phyloP scores from a whole-genome alignment of 2,888 invertebrate genomes.

The Brenthis hecate region DNA sequence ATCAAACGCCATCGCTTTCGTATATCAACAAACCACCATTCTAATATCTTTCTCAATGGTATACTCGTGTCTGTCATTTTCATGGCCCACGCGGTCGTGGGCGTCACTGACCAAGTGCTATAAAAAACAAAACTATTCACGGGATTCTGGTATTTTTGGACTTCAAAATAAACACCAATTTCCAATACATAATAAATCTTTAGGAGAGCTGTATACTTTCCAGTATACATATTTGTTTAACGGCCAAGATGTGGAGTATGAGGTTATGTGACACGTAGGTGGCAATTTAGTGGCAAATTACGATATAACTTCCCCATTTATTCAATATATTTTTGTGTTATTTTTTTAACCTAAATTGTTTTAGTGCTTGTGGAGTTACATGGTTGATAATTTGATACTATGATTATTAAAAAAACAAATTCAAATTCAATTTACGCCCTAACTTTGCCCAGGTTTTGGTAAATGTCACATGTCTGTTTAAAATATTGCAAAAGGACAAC shows the following conservation, averaged over 20 bases:
- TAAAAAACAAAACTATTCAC: conserved; percentile 14
- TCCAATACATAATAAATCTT: conserved; percentile 5
- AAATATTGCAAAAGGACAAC: too few species aligned
- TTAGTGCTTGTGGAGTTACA: too few species aligned
- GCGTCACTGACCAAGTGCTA: conserved; percentile 40
- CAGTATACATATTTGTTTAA: conserved; percentile 49
- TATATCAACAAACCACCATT: conserved; percentile 20
- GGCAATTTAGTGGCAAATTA: conserved; percentile 34
- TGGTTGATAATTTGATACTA: too few species aligned
- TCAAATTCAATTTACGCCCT: too few species aligned
- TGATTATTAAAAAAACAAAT: too few species aligned
- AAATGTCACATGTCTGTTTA: too few species aligned
- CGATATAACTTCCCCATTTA: neutral
- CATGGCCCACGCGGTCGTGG: conserved; percentile 57
- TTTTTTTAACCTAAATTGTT: too few species aligned
- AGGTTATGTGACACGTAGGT: conserved; percentile 39
- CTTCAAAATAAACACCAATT: conserved; percentile 19
- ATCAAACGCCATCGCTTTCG: conserved; percentile 21
- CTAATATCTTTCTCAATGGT: conserved; percentile 36
- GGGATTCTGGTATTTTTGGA: conserved; percentile 23
- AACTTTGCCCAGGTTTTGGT: too few species aligned
- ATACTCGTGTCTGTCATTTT: conserved; percentile 42
- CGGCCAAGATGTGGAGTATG: conserved; percentile 40
- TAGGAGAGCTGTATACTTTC: conserved; percentile 56
- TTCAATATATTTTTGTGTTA: neutral